Conservation (phyloP, 1,140 invertebrate genomes). For the Dendroctonus ponderosae region DNA sequence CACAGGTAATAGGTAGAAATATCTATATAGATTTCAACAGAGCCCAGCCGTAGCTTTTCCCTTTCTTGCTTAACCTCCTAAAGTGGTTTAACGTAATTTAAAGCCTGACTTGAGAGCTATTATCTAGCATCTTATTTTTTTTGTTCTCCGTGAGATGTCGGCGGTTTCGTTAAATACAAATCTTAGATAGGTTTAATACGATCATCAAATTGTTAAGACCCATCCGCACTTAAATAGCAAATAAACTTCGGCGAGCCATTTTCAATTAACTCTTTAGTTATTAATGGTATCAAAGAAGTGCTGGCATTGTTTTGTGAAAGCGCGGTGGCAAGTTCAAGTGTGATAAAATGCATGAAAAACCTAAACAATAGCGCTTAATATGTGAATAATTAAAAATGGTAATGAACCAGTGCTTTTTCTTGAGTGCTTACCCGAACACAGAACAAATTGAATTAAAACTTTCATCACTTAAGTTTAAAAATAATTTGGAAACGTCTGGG, state of each 20-base stretch:
- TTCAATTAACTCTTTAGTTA: not conserved
- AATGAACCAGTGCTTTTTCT: no score
- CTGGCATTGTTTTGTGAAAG: not conserved
- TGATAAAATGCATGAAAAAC: no score
- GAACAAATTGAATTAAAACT: no score
- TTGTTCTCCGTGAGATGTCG: not conserved
- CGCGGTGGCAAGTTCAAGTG: no score
- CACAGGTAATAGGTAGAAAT: not conserved
- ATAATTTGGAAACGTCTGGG: no score
- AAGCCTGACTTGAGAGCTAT: not conserved
- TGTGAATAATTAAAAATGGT: no score
- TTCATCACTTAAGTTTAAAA: no score
- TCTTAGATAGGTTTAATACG: not conserved
- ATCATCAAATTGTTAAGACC: not conserved
- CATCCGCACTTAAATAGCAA: not conserved
- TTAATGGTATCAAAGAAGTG: not conserved
- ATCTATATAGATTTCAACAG: not conserved
- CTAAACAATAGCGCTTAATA: no score
- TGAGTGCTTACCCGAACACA: no score
- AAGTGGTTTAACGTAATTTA: constrained; percentile 11
- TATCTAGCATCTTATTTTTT: constrained; percentile 5
- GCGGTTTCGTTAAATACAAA: constrained; percentile 1
- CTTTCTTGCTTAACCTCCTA: not conserved
- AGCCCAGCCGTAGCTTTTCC: not conserved
- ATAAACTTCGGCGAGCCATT: not conserved